Evolutionary conservation across 2,888 invertebrate genomes (phyloP).

Genomic region (Orthosia cruda): DNA sequence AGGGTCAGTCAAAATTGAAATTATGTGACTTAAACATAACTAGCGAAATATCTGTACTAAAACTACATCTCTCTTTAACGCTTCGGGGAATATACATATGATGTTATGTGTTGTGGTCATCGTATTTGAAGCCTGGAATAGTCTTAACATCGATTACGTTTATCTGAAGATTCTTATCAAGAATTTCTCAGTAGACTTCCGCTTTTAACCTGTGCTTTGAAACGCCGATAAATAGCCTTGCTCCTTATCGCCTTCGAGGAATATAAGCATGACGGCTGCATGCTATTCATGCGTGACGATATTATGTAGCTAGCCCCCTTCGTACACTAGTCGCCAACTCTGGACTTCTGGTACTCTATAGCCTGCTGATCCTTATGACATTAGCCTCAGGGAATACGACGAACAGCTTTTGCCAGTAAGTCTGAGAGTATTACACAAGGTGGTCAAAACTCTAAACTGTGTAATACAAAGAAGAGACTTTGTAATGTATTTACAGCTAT

Average conservation of each 20-base stretch:
- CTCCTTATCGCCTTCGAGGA: conserved; percentile 37
- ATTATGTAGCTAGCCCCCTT: not conserved
- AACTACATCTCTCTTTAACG: no score
- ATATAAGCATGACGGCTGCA: conserved; percentile 20
- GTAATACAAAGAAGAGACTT: no score
- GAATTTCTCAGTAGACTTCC: conserved; percentile 41
- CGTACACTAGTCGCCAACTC: not conserved
- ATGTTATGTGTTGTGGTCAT: no score
- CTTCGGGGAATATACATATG: no score
- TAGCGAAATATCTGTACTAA: no score
- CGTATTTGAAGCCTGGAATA: no score
- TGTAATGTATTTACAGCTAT: no score
- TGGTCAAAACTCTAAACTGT: no score
- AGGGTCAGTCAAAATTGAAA: no score
- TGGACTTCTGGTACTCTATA: not conserved
- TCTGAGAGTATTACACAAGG: no score
- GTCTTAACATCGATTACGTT: not conserved
- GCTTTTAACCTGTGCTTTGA: conserved; percentile 24
- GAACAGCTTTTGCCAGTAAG: no score
- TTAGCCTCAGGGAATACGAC: not conserved
- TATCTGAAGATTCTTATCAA: conserved; percentile 36
- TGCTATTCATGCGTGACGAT: conserved; percentile 30
- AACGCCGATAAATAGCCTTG: conserved; percentile 31
- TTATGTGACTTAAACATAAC: no score
- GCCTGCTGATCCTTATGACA: not conserved